phyloP scores from a whole-genome alignment of 2,888 invertebrate species.

The Leptinotarsa peninsularis region DNA sequence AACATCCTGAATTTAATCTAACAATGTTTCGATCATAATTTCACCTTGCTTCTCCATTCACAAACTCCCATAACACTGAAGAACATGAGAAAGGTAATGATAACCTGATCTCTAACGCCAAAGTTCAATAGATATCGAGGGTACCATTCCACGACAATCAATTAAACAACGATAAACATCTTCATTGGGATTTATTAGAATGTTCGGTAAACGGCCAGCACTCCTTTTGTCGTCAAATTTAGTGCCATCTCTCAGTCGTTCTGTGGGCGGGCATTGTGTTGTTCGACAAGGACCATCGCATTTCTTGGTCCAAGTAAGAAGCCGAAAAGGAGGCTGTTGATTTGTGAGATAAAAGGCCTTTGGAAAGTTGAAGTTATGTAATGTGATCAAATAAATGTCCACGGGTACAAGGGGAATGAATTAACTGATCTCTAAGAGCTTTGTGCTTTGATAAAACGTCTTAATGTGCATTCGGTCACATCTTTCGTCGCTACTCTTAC shows the following conservation, averaged over 20 bases:
- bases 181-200: conserved; percentile 2
- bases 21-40: too few species aligned
- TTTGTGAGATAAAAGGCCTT: conserved; percentile 7
- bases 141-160: not conserved
- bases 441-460: not conserved
- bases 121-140: conserved; percentile 2
- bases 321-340: conserved; percentile 13
- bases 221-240: conserved; percentile 7
- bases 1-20: too few species aligned
- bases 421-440: not conserved
- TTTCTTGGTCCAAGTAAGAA: conserved; percentile 5
- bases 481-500: too few species aligned
- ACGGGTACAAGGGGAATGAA: conserved; percentile 5
- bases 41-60: not conserved
- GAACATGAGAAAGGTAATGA: not conserved
- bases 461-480: not conserved
- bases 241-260: conserved; percentile 5
- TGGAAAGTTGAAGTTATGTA: conserved; percentile 11
- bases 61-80: not conserved
- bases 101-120: not conserved
- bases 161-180: conserved; percentile 11
- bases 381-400: conserved; percentile 8
- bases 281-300: not conserved
- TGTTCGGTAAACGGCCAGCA: conserved; percentile 5
- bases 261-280: conserved; percentile 6